phyloP scores from a whole-genome alignment of 64 coral and sea anemone species.

The Actinia equina region DNA sequence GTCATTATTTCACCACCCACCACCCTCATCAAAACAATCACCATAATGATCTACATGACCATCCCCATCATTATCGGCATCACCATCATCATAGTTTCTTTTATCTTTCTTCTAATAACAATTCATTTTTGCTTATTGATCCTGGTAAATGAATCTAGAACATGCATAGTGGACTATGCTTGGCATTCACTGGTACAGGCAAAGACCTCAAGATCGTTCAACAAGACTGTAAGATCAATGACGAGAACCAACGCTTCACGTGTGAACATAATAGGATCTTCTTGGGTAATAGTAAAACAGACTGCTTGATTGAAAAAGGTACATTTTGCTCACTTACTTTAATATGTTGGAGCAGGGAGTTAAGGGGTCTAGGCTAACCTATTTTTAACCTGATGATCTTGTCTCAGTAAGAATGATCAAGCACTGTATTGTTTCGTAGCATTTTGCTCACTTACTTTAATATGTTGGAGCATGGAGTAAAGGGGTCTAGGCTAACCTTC shows the following conservation, averaged over 20 bases:
- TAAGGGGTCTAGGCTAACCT: no score
- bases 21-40: no score
- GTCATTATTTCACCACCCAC: no score
- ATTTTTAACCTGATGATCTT: no score
- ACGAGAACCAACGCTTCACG: constrained; percentile 40
- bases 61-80: no score
- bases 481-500: no score
- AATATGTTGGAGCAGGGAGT: no score
- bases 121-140: background rate
- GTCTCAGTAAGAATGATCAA: no score
- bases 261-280: constrained; percentile 46
- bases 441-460: no score
- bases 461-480: no score
- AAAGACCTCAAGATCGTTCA: constrained; percentile 30
- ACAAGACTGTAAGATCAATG: constrained; percentile 45
- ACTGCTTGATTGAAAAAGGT: constrained; percentile 24
- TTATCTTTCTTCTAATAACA: background rate
- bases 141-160: constrained; percentile 24
- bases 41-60: no score
- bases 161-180: constrained; percentile 47
- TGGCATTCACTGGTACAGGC: constrained; percentile 8
- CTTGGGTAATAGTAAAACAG: background rate
- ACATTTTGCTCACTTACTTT: background rate
- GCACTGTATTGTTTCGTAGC: no score
- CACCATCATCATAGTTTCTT: background rate